These are phyloP conservation scores for Pelodytes ibericus DNA, from an alignment of 2,797 vertebrate species.

Conservation along the genomic window DNA sequence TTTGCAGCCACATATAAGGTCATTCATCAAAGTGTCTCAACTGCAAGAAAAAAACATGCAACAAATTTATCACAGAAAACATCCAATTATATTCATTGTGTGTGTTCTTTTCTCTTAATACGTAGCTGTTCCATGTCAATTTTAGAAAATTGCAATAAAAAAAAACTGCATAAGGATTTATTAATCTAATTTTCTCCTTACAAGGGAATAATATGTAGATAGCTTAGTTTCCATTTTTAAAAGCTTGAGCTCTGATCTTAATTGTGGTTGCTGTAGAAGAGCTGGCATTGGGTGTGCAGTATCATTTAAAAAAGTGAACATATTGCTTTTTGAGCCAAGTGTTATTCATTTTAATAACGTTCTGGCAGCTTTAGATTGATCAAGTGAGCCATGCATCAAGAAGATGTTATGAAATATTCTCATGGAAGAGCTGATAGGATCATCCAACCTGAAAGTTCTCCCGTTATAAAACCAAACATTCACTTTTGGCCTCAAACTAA, in stretches of 20 bases:
- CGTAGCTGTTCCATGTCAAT: background rate
- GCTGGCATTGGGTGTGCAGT: background rate
- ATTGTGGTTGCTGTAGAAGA: background rate
- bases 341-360: conserved; percentile 42
- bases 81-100: conserved; percentile 1
- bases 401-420: conserved; percentile 32
- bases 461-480: no score
- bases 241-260: background rate
- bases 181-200: background rate
- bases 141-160: background rate
- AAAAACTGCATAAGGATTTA: background rate
- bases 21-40: conserved; percentile 52
- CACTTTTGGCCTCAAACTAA: no score
- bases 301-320: conserved; percentile 9
- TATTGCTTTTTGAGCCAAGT: conserved; percentile 14
- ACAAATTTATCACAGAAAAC: conserved; percentile 43
- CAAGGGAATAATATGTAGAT: background rate
- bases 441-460: no score
- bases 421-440: background rate
- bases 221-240: background rate
- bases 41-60: conserved; percentile 24
- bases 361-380: conserved; percentile 30
- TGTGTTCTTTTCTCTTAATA: background rate
- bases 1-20: conserved; percentile 53
- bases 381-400: conserved; percentile 37